Evolutionary conservation across 2,888 invertebrate genomes (phyloP), one percentile per base, ranked within the genome.

Genomic region (Callimorpha dominula): DNA sequence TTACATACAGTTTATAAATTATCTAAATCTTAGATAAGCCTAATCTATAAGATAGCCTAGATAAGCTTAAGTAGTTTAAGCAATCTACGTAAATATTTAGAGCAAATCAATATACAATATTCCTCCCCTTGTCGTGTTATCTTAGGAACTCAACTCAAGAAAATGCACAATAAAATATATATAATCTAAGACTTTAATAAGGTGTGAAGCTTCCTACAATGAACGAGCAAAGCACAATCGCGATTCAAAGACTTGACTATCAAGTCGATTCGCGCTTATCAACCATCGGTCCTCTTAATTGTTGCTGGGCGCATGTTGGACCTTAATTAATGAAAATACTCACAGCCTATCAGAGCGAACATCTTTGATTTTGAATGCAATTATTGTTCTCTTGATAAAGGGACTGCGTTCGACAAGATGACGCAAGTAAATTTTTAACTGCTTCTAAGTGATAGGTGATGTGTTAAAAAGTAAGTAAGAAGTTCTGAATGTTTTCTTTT

Each of bases 281-380:
- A 89, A 88, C 87, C 88, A 95, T 95, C 95, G 88, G 86, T 90
- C 90, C 89, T 91, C 93, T 94, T 95, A 94, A 95, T 95, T 95
- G 94, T 94, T 90, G 87, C 89, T 84, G 81, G 84, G 93, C 86
- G 93, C 94, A 94, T 94, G 95, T 95, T 86, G 88, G 88, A 71
- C 86, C 89, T 95, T 95, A 95, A 95, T 95, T 95, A 95, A 94
- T 92, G 94, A 94, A 94, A 93, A 94, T 94, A 91, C 92, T 87
- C 91, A 82, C 85, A 84, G 87, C 85, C 86, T 95, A 94, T 95
- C 94, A 85, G 86, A 78, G 87, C 86, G 86, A 85, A 88, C 90
- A 94, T 95, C 95, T 94, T 93, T 93, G 95, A 94, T 94, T 94
- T 94, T 94, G 91, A 94, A 95, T 94, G 94, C 94, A 94, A 93